These are phyloP conservation scores for Drosophila neonasuta DNA, from an alignment of 2,888 invertebrate species.

Conservation along the genomic window DNA sequence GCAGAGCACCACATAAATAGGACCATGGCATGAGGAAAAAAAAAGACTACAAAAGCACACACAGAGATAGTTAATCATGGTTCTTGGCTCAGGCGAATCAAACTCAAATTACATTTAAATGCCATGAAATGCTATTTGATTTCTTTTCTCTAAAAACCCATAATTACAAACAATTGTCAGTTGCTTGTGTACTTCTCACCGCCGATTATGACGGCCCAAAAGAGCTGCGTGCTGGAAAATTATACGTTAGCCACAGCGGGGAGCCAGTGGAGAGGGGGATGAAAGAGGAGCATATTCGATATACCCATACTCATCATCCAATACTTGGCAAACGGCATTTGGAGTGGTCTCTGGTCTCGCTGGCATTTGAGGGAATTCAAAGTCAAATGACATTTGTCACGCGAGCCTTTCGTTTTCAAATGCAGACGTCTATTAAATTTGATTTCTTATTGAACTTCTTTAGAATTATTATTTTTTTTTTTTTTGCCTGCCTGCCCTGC, in stretches of 20 bases:
- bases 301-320: constrained; percentile 3
- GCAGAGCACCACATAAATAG: neutral
- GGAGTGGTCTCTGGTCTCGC: constrained; percentile 29
- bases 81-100: constrained; percentile 48
- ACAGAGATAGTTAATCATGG: constrained; percentile 46
- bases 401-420: constrained; percentile 66
- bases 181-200: constrained; percentile 56
- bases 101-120: constrained; percentile 70
- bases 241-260: constrained; percentile 35
- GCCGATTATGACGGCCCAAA: constrained; percentile 49
- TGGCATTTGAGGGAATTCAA: constrained; percentile 53
- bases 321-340: constrained; percentile 16
- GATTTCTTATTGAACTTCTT: constrained; percentile 71
- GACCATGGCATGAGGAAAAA: constrained; percentile 3
- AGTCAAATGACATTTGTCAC: constrained; percentile 75
- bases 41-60: constrained; percentile 1
- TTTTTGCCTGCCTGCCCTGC: constrained; percentile 24
- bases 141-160: constrained; percentile 47
- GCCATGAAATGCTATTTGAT: constrained; percentile 74
- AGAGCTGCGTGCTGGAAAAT: constrained; percentile 56
- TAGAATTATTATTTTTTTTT: constrained; percentile 27
- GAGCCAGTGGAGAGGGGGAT: neutral
- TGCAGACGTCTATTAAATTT: constrained; percentile 71
- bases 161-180: constrained; percentile 66
- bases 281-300: neutral